These are phyloP conservation scores for Anas acuta DNA, from an alignment of 2,797 vertebrate genomes.

Conservation along the genomic window DNA sequence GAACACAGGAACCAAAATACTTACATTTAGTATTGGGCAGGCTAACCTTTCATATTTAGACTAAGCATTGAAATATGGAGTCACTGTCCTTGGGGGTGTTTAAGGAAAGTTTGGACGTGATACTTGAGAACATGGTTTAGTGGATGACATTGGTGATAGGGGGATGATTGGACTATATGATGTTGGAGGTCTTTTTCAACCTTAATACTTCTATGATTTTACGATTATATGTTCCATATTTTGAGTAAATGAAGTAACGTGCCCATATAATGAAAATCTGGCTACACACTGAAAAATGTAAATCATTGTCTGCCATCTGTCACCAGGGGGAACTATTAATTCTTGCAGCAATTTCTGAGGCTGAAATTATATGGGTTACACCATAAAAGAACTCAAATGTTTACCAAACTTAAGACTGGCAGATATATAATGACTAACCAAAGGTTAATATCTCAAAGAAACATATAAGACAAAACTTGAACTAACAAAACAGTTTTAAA, in stretches of 20 bases:
- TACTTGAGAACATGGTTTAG: too few species aligned
- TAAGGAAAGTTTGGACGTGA: too few species aligned
- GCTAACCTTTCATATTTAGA: neutral
- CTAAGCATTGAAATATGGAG: conserved; percentile 28
- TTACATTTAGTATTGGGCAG: neutral
- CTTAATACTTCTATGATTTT: too few species aligned
- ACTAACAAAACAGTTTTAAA: neutral
- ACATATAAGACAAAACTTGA: neutral
- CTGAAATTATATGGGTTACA: neutral
- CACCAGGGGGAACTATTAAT: conserved; percentile 61
- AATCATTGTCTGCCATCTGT: conserved; percentile 27
- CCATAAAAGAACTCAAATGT: neutral
- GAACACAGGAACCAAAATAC: neutral
- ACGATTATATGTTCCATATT: neutral
- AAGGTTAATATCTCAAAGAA: neutral
- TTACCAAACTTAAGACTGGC: neutral
- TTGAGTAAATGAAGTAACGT: conserved; percentile 13
- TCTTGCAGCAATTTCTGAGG: conserved; percentile 22
- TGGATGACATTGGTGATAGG: too few species aligned
- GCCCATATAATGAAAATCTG: conserved; percentile 18
- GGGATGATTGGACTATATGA: too few species aligned
- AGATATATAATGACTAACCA: neutral
- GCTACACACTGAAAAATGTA: conserved; percentile 18
- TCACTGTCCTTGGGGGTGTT: too few species aligned
- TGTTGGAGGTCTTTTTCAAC: too few species aligned